Conservation (phyloP, 2,888 invertebrate species). For the Stenodera caucasica region DNA sequence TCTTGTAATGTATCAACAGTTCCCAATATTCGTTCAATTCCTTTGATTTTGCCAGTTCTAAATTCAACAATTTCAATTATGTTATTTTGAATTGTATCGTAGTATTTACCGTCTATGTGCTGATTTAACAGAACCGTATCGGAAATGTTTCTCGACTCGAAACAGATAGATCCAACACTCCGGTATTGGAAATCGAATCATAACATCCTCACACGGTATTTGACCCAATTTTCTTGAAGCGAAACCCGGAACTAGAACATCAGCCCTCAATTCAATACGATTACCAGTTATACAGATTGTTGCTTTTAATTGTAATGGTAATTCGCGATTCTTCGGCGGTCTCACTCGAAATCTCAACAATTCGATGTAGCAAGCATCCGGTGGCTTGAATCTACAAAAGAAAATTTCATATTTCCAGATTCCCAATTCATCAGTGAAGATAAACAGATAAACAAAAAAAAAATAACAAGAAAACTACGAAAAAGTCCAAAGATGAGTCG, state of each 20-base stretch:
- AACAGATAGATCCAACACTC: slow-evolving; percentile 99
- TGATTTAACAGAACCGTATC: slow-evolving; percentile 96
- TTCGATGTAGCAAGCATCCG: slow-evolving; percentile 98
- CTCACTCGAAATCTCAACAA: slow-evolving; percentile 93
- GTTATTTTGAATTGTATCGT: not conserved
- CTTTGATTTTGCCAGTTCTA: slow-evolving; percentile 87
- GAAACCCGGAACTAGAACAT: slow-evolving; percentile 95
- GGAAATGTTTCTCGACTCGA: slow-evolving; percentile 96
- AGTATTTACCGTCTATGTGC: slow-evolving; percentile 63
- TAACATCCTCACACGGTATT: slow-evolving; percentile 96
- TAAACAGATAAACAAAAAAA: too few species aligned
- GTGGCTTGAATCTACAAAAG: slow-evolving; percentile 87
- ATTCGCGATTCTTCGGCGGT: slow-evolving; percentile 93
- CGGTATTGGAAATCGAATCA: slow-evolving; percentile 94
- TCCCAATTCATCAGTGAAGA: too few species aligned
- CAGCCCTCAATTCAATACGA: slow-evolving; percentile 91
- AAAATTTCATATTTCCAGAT: too few species aligned
- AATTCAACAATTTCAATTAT: not conserved
- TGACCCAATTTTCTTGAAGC: slow-evolving; percentile 94
- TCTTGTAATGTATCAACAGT: slow-evolving; percentile 88
- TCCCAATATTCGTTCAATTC: slow-evolving; percentile 88
- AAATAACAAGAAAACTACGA: too few species aligned
- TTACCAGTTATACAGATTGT: slow-evolving; percentile 86
- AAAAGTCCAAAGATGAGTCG: too few species aligned
- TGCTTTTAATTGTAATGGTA: slow-evolving; percentile 93